These are phyloP conservation scores for Mus spretus DNA, from an alignment of 2,797 vertebrate species.

Conservation along the genomic window DNA sequence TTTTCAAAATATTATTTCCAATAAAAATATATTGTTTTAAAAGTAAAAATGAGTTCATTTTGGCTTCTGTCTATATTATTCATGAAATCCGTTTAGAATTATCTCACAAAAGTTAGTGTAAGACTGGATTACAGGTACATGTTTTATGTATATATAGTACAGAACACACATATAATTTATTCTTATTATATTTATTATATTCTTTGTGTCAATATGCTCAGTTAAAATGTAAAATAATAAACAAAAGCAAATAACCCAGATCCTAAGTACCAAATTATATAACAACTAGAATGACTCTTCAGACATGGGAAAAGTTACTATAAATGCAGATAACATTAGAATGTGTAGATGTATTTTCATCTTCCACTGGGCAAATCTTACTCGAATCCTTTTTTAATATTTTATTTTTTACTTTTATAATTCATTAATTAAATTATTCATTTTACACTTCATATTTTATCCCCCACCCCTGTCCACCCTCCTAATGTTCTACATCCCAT, in stretches of 20 bases:
- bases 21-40: background rate
- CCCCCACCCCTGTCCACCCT: no score
- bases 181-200: background rate
- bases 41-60: background rate
- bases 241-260: constrained; percentile 14
- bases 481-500: no score
- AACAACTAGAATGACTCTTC: background rate
- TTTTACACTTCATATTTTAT: no score
- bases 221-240: constrained; percentile 37
- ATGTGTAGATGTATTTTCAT: background rate
- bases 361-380: no score
- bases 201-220: background rate
- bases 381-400: no score
- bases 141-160: background rate
- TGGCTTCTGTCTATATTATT: background rate
- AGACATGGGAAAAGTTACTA: background rate
- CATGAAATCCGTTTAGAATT: background rate
- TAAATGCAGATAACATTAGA: background rate
- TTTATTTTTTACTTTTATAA: no score
- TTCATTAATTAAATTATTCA: no score
- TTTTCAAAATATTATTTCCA: background rate
- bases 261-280: background rate
- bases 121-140: background rate
- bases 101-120: constrained; percentile 6
- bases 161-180: background rate